Evolutionary conservation across 2,113 vertebrate species (phyloP), one percentile per base, ranked within the genome.

Genomic region (Piliocolobus tephrosceles): DNA sequence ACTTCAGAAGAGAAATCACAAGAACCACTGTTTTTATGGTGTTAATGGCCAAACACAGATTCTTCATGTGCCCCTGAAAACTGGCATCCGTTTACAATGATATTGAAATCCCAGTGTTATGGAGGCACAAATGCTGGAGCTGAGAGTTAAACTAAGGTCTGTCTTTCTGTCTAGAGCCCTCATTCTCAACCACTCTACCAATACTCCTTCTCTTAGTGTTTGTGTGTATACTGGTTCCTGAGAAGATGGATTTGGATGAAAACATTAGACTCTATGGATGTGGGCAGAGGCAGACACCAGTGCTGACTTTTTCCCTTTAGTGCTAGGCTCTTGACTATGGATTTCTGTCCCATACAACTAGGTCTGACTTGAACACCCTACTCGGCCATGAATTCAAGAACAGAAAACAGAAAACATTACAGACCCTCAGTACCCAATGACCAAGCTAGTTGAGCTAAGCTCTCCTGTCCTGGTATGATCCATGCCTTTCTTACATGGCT

Each of bases 351-450:
- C 20, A 27, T 13, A 10, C 25, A 35, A 17, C 30, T 87, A 55
- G 16, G 5, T 10, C 40, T 84, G 64, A 80, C 16, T 75, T 20
- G 20, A 52, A 27, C 35, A 1, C 10, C 5, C 47, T 18, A 5
- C 43, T 8, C 61, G 12, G 3, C 4, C 17, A 1, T 38, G 20
- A 61, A 88, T 55, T 50, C 3, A 40, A 83, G n/a, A 78, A 66
- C 22, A 88, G 68, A 82, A 47, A 78, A 66, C 22, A 88, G 68
- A 82, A 47, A 47, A 32, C 0, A 0, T 38, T 38, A 12, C 23
- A 9, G 22, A 30, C 4, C 23, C 2, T 58, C 1, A 0, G 14
- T 80, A 40, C 2, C 11, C 20, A 45, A 8, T 50, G 38, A 40
- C 25, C 13, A 61, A 43, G 11, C 4, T 23, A 30, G 45, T 7